Evolutionary conservation across 2,888 invertebrate species (phyloP).

Genomic region (Epistrophe grossulariae): DNA sequence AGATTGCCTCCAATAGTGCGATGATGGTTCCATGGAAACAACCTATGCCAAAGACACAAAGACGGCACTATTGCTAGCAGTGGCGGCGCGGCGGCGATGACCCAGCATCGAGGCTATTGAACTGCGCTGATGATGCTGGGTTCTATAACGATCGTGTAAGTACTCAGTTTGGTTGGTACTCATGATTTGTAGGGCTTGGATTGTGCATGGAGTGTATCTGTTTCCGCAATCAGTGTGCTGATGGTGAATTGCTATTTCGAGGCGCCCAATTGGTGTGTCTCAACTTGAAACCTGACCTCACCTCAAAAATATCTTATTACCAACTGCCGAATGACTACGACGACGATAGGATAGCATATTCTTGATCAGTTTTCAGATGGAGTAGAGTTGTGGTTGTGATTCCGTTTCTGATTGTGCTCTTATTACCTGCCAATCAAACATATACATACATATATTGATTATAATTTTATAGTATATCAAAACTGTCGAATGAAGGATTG

Average conservation of each 20-base stretch:
- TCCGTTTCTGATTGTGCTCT: constrained; percentile 62
- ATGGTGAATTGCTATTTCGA: constrained; percentile 54
- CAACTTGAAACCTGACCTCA: constrained; percentile 68
- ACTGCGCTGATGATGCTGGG: constrained; percentile 53
- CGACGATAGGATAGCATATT: constrained; percentile 1
- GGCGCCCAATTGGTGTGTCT: constrained; percentile 66
- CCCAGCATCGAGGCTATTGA: constrained; percentile 70
- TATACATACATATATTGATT: background rate
- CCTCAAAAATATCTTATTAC: constrained; percentile 71
- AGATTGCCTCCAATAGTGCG: constrained; percentile 34
- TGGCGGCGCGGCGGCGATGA: constrained; percentile 49
- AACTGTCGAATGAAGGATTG: constrained; percentile 7
- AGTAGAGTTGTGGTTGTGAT: constrained; percentile 55
- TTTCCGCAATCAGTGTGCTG: constrained; percentile 68
- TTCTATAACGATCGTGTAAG: constrained; percentile 47
- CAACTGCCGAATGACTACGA: background rate
- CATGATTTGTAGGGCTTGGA: constrained; percentile 49
- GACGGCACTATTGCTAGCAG: constrained; percentile 1
- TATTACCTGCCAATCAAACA: constrained; percentile 60
- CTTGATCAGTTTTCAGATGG: constrained; percentile 23
- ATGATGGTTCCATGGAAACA: constrained; percentile 56
- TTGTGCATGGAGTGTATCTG: constrained; percentile 64
- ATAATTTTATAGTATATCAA: background rate
- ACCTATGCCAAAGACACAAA: constrained; percentile 50
- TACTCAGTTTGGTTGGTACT: constrained; percentile 12